Evolutionary conservation across 2,888 invertebrate species (phyloP).

Genomic region (Melieria omissa): DNA sequence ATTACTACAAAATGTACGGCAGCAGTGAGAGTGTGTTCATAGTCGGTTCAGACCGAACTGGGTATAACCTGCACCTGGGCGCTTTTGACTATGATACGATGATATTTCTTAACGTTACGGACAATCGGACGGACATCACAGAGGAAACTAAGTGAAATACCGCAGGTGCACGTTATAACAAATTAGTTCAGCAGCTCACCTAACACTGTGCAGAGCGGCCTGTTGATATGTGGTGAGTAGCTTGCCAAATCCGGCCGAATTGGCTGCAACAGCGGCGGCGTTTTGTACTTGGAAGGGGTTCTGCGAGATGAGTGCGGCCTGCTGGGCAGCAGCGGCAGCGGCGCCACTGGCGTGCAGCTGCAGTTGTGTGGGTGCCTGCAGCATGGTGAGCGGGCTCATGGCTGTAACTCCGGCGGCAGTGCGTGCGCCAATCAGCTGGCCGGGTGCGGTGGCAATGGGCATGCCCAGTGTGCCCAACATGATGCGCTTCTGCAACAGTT

Average conservation of each 20-base stretch:
- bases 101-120: no score
- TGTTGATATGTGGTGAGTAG: slow-evolving; percentile 73
- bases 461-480: slow-evolving; percentile 75
- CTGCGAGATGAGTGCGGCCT: slow-evolving; percentile 68
- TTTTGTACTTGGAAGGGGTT: slow-evolving; percentile 69
- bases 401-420: slow-evolving; percentile 65
- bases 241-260: slow-evolving; percentile 75
- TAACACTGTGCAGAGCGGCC: slow-evolving; percentile 67
- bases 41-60: no score
- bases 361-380: slow-evolving; percentile 67
- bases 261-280: slow-evolving; percentile 70
- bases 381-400: slow-evolving; percentile 70
- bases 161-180: not conserved
- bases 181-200: slow-evolving; percentile 52
- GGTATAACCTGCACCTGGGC: no score
- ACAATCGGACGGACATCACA: not conserved
- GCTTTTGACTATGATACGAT: no score
- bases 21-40: no score
- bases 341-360: slow-evolving; percentile 58
- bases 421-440: slow-evolving; percentile 66
- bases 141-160: not conserved
- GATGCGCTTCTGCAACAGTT: slow-evolving; percentile 75
- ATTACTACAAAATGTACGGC: not conserved
- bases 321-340: slow-evolving; percentile 64
- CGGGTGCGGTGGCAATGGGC: slow-evolving; percentile 75